A percentile compares a stretch with the other conserved stretches of the same genome.
Evolutionary conservation across 2,888 invertebrate species (phyloP).

Genomic region (Mellilla xanthometata): DNA sequence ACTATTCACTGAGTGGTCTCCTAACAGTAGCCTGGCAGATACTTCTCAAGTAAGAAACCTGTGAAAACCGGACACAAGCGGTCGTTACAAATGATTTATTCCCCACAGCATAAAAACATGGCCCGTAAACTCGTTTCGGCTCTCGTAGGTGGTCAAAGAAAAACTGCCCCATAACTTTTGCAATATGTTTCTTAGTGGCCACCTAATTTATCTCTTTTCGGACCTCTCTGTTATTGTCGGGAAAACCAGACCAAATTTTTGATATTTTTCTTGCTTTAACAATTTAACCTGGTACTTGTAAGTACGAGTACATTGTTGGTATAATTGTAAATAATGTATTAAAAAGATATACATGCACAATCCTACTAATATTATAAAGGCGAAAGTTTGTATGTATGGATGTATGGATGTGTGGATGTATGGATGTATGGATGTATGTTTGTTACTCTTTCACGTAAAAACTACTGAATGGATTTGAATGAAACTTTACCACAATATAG

Average conservation of each 20-base stretch:
- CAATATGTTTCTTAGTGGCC: conserved; percentile 33
- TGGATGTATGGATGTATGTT: no score
- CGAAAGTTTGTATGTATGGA: no score
- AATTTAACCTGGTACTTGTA: no score
- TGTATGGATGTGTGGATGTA: no score
- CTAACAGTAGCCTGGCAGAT: conserved; percentile 33
- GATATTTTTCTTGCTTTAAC: no score
- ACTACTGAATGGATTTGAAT: no score
- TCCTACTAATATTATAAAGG: no score
- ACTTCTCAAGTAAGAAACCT: conserved; percentile 54
- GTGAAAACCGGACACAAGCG: conserved; percentile 61
- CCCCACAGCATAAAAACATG: conserved; percentile 56
- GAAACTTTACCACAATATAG: no score
- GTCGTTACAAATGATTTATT: conserved; percentile 76
- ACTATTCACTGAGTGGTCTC: conserved; percentile 22
- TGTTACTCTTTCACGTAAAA: no score
- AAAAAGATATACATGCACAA: no score
- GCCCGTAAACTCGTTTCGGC: conserved; percentile 46
- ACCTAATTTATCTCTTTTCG: conserved; percentile 30
- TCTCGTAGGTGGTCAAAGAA: conserved; percentile 52
- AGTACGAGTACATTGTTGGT: no score
- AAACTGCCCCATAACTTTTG: conserved; percentile 43
- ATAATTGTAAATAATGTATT: no score
- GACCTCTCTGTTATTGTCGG: conserved; percentile 26
- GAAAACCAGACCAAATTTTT: not conserved